Evolutionary conservation across 2,113 vertebrate genomes (phyloP), one percentile per base, ranked within the genome.

Genomic region (Triplophysa dalaica): DNA sequence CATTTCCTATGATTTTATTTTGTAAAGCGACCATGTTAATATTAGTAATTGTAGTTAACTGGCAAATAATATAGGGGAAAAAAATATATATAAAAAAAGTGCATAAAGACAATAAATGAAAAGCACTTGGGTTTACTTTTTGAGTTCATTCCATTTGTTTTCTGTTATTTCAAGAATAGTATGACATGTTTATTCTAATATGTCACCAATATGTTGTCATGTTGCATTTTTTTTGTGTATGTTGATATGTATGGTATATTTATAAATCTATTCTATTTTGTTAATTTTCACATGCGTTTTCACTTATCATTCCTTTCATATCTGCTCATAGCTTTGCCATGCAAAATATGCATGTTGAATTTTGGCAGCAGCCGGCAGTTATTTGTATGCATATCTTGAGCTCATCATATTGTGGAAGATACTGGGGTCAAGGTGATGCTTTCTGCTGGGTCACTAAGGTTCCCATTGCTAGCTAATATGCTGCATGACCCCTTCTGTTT

Each of bases 331-430:
- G 29, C 70, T 33, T 41, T 60, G 8, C 13, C 2, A 43, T 9
- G 22, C n/a, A 73, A 3, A 43, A 33, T 60, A 41, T 61, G 38
- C 73, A 61, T 75, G 72, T 75, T 45, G 58, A 11, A 72, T 72
- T 16, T 21, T 17, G 24, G 16, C 60, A 62, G 70, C n/a, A 19
- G 61, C 16, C 60, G 24, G 16, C 60, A 48, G 38, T 22, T 48
- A 76, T 65, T 45, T 33, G 45, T 76, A 76, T 76, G 60, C 58
- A 63, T 63, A 21, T 48, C 41, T 75, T 63, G 38, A 63, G 45
- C 72, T 29, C 41, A 0, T 48, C 58, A 75, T 63, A 43, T 21
- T 38, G 74, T 65, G 43, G 45, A 16, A 65, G 62, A 77, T n/a
- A 26, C 62, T 24, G 14, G 19, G 62, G 75, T 77, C 75, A 77